phyloP scores from a whole-genome alignment of 2,888 invertebrate genomes.

The Volucella inanis region DNA sequence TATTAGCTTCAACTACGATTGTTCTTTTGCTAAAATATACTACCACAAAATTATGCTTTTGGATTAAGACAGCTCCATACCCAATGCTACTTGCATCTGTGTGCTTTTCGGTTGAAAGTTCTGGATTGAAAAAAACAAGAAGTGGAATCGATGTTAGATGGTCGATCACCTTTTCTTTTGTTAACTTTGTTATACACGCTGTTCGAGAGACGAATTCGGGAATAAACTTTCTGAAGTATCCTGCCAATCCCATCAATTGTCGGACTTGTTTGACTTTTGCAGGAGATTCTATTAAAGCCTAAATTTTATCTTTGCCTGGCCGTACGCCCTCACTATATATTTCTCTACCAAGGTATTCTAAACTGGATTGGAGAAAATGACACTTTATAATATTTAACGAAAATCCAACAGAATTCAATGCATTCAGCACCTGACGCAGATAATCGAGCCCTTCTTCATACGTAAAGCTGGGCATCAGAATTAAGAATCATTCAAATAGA shows the following conservation, averaged over 20 bases:
- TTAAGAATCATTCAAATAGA: constrained; percentile 12
- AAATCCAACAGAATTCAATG: constrained; percentile 24
- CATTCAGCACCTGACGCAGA: constrained; percentile 9
- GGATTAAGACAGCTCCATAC: too few relatives aligned
- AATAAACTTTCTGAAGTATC: background rate
- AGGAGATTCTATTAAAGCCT: constrained; percentile 19
- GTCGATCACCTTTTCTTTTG: constrained; percentile 19
- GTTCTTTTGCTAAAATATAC: constrained; percentile 19
- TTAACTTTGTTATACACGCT: constrained; percentile 18
- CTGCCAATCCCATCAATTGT: constrained; percentile 18
- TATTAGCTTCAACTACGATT: constrained; percentile 14
- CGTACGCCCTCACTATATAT: constrained; percentile 15
- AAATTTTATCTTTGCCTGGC: constrained; percentile 11
- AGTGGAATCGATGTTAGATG: constrained; percentile 23
- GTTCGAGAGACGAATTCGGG: constrained; percentile 13
- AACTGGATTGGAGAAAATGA: constrained; percentile 8
- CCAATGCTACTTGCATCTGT: constrained; percentile 23
- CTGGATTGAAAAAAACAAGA: constrained; percentile 25
- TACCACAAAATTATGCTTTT: constrained; percentile 9
- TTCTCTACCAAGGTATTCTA: constrained; percentile 1
- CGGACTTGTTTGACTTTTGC: constrained; percentile 17
- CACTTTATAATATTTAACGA: constrained; percentile 21
- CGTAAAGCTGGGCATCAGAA: constrained; percentile 17
- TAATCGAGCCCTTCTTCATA: constrained; percentile 23
- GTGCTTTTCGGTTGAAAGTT: constrained; percentile 15